Base-by-base conservation (phyloP, 2,797 vertebrate genomes). In the Malurus leucopterus region DNA sequence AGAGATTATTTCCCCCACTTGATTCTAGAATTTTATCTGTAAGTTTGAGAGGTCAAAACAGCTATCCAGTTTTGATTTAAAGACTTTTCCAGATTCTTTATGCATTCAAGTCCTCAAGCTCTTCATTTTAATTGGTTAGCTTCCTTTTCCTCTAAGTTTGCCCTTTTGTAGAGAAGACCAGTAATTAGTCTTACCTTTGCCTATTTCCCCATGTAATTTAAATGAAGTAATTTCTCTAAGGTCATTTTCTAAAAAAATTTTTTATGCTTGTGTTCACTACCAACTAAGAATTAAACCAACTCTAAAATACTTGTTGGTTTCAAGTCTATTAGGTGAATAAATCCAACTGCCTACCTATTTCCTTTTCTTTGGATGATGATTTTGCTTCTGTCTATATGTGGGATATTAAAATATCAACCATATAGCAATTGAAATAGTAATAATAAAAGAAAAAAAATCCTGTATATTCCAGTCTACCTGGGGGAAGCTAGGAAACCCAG, bases 151-250 rank as follows among this genome's bases (percentile, higher is more conserved):
- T 86, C 34, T 40, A 32, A 54, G 36, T 78, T 75, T 86, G 55
- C 40, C 67, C 51, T 89, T 91, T 93, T 62, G 17, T 51, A 65
- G 21, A 44, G 44, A 74, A 83, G 13, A 78, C 16, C 8, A 16
- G 15, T 86, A 69, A 91, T 88, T 89, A 84, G 30, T 64, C 32
- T 22, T 88, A 61, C 47, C 22, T 73, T 79, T 80, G 29, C 15
- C 41, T 63, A 11, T 73, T 32, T 89, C 13, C 17, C 12, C 21
- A 22, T 75, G 85, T 47, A 84, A 82, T 69, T 91, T 82, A 82
- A 92, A 79, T 55, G 2, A 89, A 76, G 26, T 49, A 0, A 50
- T 88, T 74, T 80, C 16, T 80, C 14, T 53, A 50, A 90, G 59
- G 67, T 84, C 3, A 49, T 84, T 87, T 93, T 73, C 41, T 82